Base-by-base conservation (phyloP, 2,888 invertebrate genomes). In the Idaea straminata region DNA sequence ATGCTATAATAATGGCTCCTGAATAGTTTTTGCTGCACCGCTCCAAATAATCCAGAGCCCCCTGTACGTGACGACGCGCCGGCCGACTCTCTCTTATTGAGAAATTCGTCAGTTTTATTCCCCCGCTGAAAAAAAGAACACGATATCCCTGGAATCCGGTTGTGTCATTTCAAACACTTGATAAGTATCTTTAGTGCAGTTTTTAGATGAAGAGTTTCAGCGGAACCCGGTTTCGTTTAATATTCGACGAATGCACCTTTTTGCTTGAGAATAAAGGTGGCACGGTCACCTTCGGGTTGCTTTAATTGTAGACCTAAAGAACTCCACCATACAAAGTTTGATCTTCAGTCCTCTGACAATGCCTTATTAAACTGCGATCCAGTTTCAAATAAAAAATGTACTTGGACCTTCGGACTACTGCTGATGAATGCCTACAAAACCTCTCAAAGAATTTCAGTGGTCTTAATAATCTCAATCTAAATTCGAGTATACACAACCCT, bases 81-180 rank as follows among this genome's bases (percentile, higher is more conserved):
- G 86, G 85, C 87, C 89, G 89, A 91, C 91, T 89, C 89, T 89
- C 89, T 92, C 89, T 87, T 92, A 92, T 92, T 92, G 92, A 92
- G 92, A 92, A 92, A 92, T 92, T 91, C 91, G 92, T 92, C 92
- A 92, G 92, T 91, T 91, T 90, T 89, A 91, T 90, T 85, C 82
- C 79, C 79, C 76, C 79, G 79, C 34, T 13, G 59, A 16, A 83
- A 88, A 89, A 91, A 91, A 87, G 78, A 81, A 83, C 84, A 86
- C 82, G 75, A 80, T 81, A 83, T 80, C 82, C 77, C 79, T 80
- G 87, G 92, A 91, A 92, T 92, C 92, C 91, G 83, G 90, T 91
- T 91, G 92, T 89, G 92, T 89, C 92, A 92, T 92, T 92, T 92
- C 92, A 92, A 92, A 92, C 92, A 92, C 92, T 92, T 92, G 91